Evolutionary conservation across 2,888 invertebrate genomes (phyloP), one percentile per base, ranked within the genome.

Genomic region (Ptychoptera contaminata): DNA sequence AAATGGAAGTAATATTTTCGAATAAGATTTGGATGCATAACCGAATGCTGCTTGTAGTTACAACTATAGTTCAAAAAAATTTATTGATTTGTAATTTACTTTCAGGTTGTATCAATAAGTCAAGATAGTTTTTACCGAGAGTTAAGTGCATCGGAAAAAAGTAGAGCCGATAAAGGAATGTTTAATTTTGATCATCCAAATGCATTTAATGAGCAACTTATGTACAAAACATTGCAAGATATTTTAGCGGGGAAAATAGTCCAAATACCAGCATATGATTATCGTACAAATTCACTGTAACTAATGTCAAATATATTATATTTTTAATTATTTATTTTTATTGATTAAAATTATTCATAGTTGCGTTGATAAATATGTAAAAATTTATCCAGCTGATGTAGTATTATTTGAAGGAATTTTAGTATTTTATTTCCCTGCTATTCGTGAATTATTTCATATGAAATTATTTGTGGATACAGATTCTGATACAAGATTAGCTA

Each of bases 181-280:
- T 98, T 87, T 62, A 96, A 99, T 69, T 98, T 99, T 65, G 98
- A 98, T 65, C 98, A 99, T 69, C 98, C 98, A 0, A 92, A 90
- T 65, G 94, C 97, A 0, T 92, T 97, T 63, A 88, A 98, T 62
- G 85, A 90, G 58, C 81, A 83, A 45, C 70, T 91, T 23, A 81
- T 97, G 61, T 71, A 79, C 42, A 73, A 80, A 40, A 84, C 87
- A 0, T 66, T 99, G 38, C 74, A 75, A 52, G 81, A 86, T 55
- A 84, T 98, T 51, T 70, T 88, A 14, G 78, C 77, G 47, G 93
- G 94, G 2, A 79, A 82, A 54, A 82, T 82, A 56, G 92, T 93
- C 32, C 78, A 87, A 56, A 81, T 99, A 48, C 92, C 93, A 1
- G 78, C 82, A 43, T 98, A 98, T 66, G 94, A 97, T 63, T 96